phyloP scores from a whole-genome alignment of 2,113 vertebrate genomes.

The Circaetus gallicus region DNA sequence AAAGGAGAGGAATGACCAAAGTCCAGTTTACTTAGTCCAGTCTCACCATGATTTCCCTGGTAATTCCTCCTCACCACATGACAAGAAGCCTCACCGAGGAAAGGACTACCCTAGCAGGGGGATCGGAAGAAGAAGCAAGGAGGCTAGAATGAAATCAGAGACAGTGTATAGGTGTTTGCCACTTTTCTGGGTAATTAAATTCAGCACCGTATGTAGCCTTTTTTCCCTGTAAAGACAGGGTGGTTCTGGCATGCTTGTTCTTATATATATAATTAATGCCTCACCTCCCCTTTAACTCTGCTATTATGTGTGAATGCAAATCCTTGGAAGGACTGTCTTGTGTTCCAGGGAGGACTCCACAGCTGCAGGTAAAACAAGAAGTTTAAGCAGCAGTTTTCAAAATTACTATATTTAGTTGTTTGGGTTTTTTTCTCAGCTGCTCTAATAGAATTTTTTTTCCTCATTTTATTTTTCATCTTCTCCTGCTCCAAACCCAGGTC shows the following conservation, averaged over 20 bases:
- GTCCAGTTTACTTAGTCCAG: neutral
- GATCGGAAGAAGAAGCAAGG: neutral
- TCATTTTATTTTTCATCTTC: neutral
- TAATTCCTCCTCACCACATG: neutral
- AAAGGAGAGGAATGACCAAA: neutral
- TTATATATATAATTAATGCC: neutral
- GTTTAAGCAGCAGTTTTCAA: neutral
- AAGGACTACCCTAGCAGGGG: neutral
- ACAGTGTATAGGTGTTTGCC: neutral
- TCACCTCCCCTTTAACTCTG: neutral
- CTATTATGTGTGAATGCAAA: neutral
- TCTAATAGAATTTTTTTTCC: neutral
- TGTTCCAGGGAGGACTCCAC: neutral
- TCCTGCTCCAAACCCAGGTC: neutral
- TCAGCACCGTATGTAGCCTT: fast-evolving
- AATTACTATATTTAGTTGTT: neutral
- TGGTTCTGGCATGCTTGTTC: neutral
- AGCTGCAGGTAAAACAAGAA: neutral
- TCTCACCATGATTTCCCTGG: neutral
- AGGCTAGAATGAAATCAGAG: neutral
- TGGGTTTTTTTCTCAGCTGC: neutral
- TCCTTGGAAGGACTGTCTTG: neutral
- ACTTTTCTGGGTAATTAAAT: neutral
- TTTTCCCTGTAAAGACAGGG: neutral
- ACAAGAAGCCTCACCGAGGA: neutral